phyloP scores from a whole-genome alignment of 2,797 vertebrate species.

The Erpetoichthys calabaricus region DNA sequence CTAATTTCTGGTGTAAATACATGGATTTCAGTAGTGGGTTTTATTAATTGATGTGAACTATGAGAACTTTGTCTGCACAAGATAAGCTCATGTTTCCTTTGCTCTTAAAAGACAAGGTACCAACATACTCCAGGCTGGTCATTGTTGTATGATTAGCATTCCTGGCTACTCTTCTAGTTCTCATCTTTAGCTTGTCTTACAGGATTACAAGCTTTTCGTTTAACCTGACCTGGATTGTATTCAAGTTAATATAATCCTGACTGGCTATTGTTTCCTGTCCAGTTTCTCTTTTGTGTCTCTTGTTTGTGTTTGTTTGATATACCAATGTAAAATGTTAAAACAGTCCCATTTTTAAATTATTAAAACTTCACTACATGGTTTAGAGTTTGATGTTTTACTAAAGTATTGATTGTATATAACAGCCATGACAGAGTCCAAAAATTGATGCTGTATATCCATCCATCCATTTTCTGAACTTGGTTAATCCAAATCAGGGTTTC shows the following conservation, averaged over 20 bases:
- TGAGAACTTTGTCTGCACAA: constrained; percentile 28
- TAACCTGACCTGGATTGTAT: neutral
- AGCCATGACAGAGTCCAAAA: too few species aligned
- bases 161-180: neutral
- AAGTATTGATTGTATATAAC: too few species aligned
- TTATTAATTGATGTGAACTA: constrained; percentile 38
- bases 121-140: neutral
- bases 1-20: constrained; percentile 5
- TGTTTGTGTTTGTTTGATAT: neutral
- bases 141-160: neutral
- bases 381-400: too few species aligned
- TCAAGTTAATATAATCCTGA: too few species aligned
- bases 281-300: too few species aligned
- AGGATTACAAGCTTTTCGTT: constrained; percentile 6
- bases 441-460: too few species aligned
- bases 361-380: too few species aligned
- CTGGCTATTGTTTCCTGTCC: too few species aligned
- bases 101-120: constrained; percentile 8
- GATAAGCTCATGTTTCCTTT: constrained; percentile 31
- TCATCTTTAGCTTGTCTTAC: neutral
- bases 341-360: too few species aligned
- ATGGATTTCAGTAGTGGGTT: constrained; percentile 11
- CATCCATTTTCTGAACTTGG: too few species aligned
- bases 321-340: neutral
- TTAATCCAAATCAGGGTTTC: too few species aligned